Percentiles rank a stretch among this genome's conserved stretches.
phyloP scores from a whole-genome alignment of 1,140 invertebrate genomes.

The Aphis gossypii region DNA sequence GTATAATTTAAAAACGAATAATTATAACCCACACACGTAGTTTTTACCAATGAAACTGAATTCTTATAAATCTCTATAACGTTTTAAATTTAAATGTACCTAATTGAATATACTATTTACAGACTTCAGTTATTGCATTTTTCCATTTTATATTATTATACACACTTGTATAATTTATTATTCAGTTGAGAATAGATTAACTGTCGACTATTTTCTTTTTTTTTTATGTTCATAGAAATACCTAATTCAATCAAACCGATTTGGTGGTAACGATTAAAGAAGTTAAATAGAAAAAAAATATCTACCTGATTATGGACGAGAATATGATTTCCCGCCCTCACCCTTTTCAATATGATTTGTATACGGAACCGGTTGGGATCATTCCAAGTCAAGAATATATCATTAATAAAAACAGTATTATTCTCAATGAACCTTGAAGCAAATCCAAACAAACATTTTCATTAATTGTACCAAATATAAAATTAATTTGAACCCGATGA shows the following conservation, averaged over 20 bases:
- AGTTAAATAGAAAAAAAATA: background rate
- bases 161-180: background rate
- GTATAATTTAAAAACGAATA: constrained; percentile 21
- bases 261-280: background rate
- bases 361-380: background rate
- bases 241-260: background rate
- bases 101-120: background rate
- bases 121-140: background rate
- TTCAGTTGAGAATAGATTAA: background rate
- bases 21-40: constrained; percentile 19
- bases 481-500: background rate
- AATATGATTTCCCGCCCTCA: background rate
- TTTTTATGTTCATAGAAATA: background rate
- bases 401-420: constrained; percentile 21
- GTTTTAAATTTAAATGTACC: background rate
- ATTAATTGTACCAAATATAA: background rate
- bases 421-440: background rate
- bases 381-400: background rate
- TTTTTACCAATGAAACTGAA: background rate
- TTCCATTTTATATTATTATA: background rate
- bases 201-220: background rate
- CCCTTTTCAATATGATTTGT: constrained; percentile 5
- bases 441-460: background rate
- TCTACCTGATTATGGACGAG: background rate
- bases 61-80: background rate